phyloP scores from a whole-genome alignment of 2,888 invertebrate genomes.

The Camponotus fellah region DNA sequence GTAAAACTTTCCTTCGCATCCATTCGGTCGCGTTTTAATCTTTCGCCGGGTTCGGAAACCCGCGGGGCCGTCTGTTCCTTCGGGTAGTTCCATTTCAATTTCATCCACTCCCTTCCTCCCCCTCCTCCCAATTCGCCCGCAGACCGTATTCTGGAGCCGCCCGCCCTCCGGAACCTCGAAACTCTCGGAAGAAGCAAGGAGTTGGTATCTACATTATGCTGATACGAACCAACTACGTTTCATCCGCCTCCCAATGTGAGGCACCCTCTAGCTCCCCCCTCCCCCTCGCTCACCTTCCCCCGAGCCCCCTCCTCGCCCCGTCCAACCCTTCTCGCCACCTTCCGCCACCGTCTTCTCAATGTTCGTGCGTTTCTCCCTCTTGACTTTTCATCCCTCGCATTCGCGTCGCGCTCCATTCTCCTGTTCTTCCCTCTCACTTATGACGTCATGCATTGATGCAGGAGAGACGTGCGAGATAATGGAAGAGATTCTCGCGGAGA shows the following conservation, averaged over 20 bases:
- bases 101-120: conserved; percentile 70
- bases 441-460: conserved; percentile 54
- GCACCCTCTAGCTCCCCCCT: conserved; percentile 57
- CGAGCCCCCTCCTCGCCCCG: conserved; percentile 15
- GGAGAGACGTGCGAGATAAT: conserved; percentile 44
- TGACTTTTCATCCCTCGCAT: conserved; percentile 50
- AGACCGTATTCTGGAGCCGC: conserved; percentile 58
- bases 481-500: conserved; percentile 23
- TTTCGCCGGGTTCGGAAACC: conserved; percentile 81
- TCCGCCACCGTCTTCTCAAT: conserved; percentile 22
- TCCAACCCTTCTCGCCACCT: conserved; percentile 1
- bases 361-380: conserved; percentile 47
- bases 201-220: conserved; percentile 82
- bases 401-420: conserved; percentile 28
- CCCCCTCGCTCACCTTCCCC: neutral
- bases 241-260: conserved; percentile 67
- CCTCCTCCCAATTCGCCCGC: conserved; percentile 51
- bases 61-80: conserved; percentile 79
- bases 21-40: conserved; percentile 82
- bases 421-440: conserved; percentile 48
- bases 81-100: conserved; percentile 84
- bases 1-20: conserved; percentile 78
- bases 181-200: conserved; percentile 77
- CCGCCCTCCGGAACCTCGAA: conserved; percentile 62
- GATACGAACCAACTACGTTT: conserved; percentile 79